A percentile compares a stretch with the other conserved stretches of the same genome.
phyloP scores from a whole-genome alignment of 2,888 invertebrate genomes.

The Eugnorisma glareosa region DNA sequence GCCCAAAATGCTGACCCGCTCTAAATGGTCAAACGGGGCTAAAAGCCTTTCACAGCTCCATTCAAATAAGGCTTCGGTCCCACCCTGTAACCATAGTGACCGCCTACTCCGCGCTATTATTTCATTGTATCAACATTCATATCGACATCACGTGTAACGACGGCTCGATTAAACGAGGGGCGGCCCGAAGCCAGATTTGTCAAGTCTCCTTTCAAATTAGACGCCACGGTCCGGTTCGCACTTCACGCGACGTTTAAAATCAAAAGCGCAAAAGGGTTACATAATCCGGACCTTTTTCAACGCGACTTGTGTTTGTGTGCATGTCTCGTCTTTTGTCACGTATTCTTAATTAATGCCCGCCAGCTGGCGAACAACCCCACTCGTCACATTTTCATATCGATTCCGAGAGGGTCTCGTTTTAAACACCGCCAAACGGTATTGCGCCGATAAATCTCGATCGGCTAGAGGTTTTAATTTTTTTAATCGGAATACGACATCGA shows the following conservation, averaged over 20 bases:
- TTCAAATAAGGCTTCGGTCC: conserved; percentile 82
- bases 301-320: conserved; percentile 87
- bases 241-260: conserved; percentile 89
- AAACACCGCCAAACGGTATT: conserved; percentile 71
- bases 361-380: conserved; percentile 85
- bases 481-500: conserved; percentile 75
- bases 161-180: conserved; percentile 88
- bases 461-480: conserved; percentile 75
- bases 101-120: conserved; percentile 84
- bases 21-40: conserved; percentile 87
- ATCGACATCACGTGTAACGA: conserved; percentile 85
- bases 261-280: conserved; percentile 90
- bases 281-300: conserved; percentile 90
- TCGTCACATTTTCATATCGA: conserved; percentile 88
- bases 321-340: conserved; percentile 91
- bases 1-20: conserved; percentile 86
- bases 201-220: conserved; percentile 89
- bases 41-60: conserved; percentile 84
- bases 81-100: conserved; percentile 87
- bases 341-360: conserved; percentile 90
- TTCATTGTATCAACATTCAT: conserved; percentile 90
- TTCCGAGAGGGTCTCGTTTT: conserved; percentile 80
- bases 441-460: conserved; percentile 78
- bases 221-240: conserved; percentile 84
- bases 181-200: conserved; percentile 88